phyloP scores from a whole-genome alignment of 2,888 invertebrate genomes.

The Caenorhabditis sulstoni region DNA sequence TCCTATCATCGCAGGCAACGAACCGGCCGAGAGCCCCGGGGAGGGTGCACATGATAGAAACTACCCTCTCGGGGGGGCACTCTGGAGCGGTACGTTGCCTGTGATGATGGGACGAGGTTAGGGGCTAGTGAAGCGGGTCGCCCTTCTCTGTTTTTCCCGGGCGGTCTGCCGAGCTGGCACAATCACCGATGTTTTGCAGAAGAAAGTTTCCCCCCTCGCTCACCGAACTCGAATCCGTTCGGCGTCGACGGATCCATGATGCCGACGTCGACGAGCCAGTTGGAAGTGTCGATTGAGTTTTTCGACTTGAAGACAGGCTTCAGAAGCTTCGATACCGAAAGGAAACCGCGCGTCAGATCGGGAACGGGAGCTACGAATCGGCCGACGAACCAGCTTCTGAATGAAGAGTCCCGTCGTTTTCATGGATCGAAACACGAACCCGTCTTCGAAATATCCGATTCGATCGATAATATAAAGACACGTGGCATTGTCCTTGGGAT shows the following conservation, averaged over 20 bases:
- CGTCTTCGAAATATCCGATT: constrained; percentile 17
- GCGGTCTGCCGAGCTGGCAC: too few species aligned
- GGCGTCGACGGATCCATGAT: constrained; percentile 26
- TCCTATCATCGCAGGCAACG: too few species aligned
- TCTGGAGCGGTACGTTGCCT: too few species aligned
- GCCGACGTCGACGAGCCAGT: constrained; percentile 32
- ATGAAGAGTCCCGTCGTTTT: background rate
- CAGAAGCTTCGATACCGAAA: constrained; percentile 25
- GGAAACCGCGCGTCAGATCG: constrained; percentile 15
- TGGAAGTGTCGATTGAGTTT: constrained; percentile 17
- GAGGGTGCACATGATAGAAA: too few species aligned
- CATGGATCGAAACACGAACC: background rate
- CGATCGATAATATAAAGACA: constrained; percentile 38
- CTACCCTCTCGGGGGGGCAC: too few species aligned
- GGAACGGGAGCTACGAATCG: constrained; percentile 32
- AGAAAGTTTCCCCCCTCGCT: too few species aligned
- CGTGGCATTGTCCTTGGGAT: constrained; percentile 34
- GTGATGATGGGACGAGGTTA: too few species aligned
- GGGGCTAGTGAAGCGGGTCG: too few species aligned
- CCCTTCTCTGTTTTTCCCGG: too few species aligned
- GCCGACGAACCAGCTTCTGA: constrained; percentile 33
- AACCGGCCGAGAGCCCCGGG: too few species aligned
- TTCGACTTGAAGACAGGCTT: constrained; percentile 25
- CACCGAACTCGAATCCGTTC: constrained; percentile 30
- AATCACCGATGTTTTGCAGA: too few species aligned